Conservation (phyloP, 2,797 vertebrate genomes). For the Oreortyx pictus region DNA sequence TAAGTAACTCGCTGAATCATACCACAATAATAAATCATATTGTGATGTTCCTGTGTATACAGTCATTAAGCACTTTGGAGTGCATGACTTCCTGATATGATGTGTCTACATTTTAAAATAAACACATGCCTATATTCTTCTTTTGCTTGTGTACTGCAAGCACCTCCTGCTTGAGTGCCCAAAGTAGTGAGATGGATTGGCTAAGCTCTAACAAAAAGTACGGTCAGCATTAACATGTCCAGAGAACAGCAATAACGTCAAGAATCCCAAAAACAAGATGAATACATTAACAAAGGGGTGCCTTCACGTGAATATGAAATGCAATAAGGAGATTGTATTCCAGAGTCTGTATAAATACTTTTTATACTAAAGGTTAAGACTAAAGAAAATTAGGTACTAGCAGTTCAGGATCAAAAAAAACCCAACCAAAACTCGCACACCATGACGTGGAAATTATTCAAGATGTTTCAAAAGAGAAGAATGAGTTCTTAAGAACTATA, state of each 20-base stretch:
- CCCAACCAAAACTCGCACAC: background rate
- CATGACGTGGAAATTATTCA: background rate
- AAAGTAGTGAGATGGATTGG: slow-evolving; percentile 9
- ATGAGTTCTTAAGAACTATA: background rate
- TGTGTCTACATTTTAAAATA: slow-evolving; percentile 34
- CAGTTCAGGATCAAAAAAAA: background rate
- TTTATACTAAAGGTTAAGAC: background rate
- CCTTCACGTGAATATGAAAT: background rate
- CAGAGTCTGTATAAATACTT: background rate
- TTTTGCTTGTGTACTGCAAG: slow-evolving; percentile 29
- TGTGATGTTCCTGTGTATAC: slow-evolving; percentile 1
- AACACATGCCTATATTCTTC: slow-evolving; percentile 51
- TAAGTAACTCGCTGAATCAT: slow-evolving; percentile 17
- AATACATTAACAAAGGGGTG: background rate
- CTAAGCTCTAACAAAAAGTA: background rate
- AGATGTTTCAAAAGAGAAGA: background rate
- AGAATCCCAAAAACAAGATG: background rate
- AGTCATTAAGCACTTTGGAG: slow-evolving; percentile 57
- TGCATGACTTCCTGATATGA: slow-evolving; percentile 36
- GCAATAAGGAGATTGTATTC: background rate
- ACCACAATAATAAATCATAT: slow-evolving; percentile 30
- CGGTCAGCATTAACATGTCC: background rate
- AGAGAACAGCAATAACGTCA: background rate
- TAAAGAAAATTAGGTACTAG: background rate
- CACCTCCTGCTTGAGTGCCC: slow-evolving; percentile 15